Evolutionary conservation across 2,797 vertebrate genomes (phyloP).

Genomic region (Lithobates pipiens): DNA sequence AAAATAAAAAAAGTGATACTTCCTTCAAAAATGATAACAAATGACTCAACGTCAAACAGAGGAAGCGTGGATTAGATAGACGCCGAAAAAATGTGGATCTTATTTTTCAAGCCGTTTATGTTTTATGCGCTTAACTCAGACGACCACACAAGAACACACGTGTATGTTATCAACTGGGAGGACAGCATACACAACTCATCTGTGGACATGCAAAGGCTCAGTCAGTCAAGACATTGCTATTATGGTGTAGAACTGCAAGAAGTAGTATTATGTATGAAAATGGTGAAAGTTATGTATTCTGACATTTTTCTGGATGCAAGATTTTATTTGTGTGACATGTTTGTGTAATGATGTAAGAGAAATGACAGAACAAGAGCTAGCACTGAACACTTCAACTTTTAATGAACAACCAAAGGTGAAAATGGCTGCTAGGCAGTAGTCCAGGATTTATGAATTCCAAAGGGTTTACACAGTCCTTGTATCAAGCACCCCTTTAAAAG

Average conservation of each 20-base stretch:
- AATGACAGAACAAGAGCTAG: not conserved
- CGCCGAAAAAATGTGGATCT: conserved; percentile 18
- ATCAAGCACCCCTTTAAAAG: not conserved
- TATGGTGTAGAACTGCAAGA: not conserved
- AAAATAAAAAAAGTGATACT: conserved; percentile 10
- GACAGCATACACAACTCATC: not conserved
- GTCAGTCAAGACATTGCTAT: not conserved
- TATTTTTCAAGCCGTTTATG: conserved; percentile 4
- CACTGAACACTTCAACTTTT: not conserved
- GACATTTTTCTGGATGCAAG: not conserved
- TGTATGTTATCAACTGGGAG: not conserved
- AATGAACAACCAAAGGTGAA: not conserved
- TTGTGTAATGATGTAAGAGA: not conserved
- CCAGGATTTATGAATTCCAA: not conserved
- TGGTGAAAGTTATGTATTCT: not conserved
- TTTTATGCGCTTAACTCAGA: not conserved
- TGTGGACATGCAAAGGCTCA: conserved; percentile 2
- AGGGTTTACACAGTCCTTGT: not conserved
- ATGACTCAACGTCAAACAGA: conserved; percentile 33
- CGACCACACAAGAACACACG: conserved; percentile 9
- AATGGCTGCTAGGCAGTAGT: not conserved
- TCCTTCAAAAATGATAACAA: conserved; percentile 35
- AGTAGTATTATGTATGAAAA: not conserved
- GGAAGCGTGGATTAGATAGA: conserved; percentile 13
- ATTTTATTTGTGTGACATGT: not conserved